Evolutionary conservation across 2,113 vertebrate genomes (phyloP), one percentile per base, ranked within the genome.

Genomic region (Chamaetylas fuelleborni): DNA sequence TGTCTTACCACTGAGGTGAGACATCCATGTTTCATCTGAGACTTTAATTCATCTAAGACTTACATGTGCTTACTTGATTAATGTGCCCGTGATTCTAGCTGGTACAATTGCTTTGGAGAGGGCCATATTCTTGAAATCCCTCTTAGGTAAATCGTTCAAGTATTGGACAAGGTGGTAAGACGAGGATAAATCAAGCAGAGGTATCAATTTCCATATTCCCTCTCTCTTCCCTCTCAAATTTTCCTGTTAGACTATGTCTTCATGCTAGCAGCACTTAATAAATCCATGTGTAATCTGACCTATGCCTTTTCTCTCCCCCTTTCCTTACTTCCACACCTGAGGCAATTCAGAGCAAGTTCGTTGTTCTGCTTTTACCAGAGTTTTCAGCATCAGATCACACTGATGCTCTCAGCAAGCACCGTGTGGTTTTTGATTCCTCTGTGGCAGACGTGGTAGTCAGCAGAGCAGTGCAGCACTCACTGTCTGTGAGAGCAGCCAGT

Each of bases 341-440:
- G 34, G 24, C 34, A 15, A 29, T 56, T 81, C 26, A 51, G 36
- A 84, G 18, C 5, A 56, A 38, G 20, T 14, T 57, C 7, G 6
- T 36, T 43, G 11, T 65, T 87, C 56, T 78, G 16, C 56, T 53
- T 65, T 26, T 43, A 20, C 12, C 22, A 20, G 10, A 14, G 14
- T 73, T 81, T 84, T 40, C 51, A 57, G 5, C 4, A 0, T 60
- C 45, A 26, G 43, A 43, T 51, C 45, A 38, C n/a, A 19, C 26
- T 0, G 4, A 15, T 54, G 76, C 11, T 91, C 73, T 86, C 43
- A 54, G n/a, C 5, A 22, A 57, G 57, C 7, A 23, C 7, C 0
- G 1, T 23, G 34, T 0, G 0, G 34, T 29, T 86, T 93, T 71
- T 2, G 0, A 11, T 53, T 86, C 25, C 48, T 73, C 24, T 0